A percentile compares a stretch with the other conserved stretches of the same genome.
Conservation (phyloP, 2,888 invertebrate genomes). For the Caenorhabditis parvicauda region DNA sequence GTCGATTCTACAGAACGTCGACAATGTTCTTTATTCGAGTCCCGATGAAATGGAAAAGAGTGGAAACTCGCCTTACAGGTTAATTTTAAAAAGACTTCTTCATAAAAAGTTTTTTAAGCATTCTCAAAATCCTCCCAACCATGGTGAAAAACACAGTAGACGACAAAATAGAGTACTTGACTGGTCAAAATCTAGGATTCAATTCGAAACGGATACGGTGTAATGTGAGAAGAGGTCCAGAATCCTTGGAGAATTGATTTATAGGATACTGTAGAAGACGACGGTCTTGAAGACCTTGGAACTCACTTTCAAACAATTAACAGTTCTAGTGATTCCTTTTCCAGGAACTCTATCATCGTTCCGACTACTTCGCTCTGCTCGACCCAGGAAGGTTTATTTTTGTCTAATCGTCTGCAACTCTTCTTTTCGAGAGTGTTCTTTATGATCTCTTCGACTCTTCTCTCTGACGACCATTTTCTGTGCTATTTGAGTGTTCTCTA, state of each 20-base stretch:
- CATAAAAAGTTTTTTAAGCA: conserved; percentile 5
- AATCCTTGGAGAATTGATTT: conserved; percentile 18
- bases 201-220: conserved; percentile 16
- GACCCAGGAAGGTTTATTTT: conserved; percentile 10
- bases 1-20: conserved; percentile 14
- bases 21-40: conserved; percentile 16
- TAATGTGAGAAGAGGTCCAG: no score
- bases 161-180: conserved; percentile 18
- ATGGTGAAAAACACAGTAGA: conserved; percentile 26
- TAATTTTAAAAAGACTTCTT: neutral
- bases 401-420: no score
- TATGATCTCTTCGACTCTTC: no score
- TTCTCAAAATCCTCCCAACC: conserved; percentile 10
- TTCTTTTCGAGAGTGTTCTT: no score
- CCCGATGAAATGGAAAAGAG: conserved; percentile 16
- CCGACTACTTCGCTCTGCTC: conserved; percentile 13
- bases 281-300: conserved; percentile 23
- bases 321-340: conserved; percentile 4
- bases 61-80: conserved; percentile 13
- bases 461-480: no score
- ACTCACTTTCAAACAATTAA: conserved; percentile 13
- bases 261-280: conserved; percentile 4
- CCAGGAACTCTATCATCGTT: conserved; percentile 11
- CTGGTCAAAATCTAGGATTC: conserved; percentile 21
- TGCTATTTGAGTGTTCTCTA: no score